Evolutionary conservation across 1,140 invertebrate species (phyloP).

Genomic region (Linepithema humile): DNA sequence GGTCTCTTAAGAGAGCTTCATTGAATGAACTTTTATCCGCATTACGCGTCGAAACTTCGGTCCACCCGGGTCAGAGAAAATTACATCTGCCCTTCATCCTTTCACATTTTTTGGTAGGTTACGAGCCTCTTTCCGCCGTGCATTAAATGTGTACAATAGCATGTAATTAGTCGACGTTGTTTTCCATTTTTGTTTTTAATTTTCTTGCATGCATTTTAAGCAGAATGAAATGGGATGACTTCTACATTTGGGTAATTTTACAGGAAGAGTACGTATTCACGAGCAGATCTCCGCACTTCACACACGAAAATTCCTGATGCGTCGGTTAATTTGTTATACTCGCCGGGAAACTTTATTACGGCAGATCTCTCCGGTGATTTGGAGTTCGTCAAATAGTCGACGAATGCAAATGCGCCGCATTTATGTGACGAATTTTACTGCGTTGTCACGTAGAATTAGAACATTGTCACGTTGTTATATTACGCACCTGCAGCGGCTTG

Average conservation of each 20-base stretch:
- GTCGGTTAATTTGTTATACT: conserved; percentile 30
- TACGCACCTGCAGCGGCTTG: not conserved
- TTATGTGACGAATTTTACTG: conserved; percentile 21
- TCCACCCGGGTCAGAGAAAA: conserved; percentile 37
- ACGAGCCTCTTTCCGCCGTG: not conserved
- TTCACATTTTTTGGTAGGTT: not conserved
- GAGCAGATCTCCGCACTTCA: not conserved
- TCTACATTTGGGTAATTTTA: not conserved
- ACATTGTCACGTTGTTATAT: conserved; percentile 24
- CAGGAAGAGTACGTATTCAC: not conserved
- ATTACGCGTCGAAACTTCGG: conserved; percentile 40
- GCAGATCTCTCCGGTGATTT: conserved; percentile 49
- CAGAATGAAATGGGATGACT: not conserved
- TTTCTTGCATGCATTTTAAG: not conserved
- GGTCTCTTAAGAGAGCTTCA: conserved; percentile 65
- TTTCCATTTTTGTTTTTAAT: conserved; percentile 1
- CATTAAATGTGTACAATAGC: conserved; percentile 22
- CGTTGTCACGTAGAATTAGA: conserved; percentile 24
- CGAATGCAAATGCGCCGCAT: conserved; percentile 43
- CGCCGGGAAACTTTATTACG: conserved; percentile 22
- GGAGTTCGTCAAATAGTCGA: conserved; percentile 40
- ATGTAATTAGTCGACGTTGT: not conserved
- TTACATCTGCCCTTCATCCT: conserved; percentile 51
- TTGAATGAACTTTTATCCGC: conserved; percentile 60
- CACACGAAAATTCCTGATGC: conserved; percentile 5